Percentiles rank a stretch among this genome's conserved stretches.
These are phyloP conservation scores for Fukomys damarensis DNA, from an alignment of 2,113 vertebrate species.

Conservation along the genomic window DNA sequence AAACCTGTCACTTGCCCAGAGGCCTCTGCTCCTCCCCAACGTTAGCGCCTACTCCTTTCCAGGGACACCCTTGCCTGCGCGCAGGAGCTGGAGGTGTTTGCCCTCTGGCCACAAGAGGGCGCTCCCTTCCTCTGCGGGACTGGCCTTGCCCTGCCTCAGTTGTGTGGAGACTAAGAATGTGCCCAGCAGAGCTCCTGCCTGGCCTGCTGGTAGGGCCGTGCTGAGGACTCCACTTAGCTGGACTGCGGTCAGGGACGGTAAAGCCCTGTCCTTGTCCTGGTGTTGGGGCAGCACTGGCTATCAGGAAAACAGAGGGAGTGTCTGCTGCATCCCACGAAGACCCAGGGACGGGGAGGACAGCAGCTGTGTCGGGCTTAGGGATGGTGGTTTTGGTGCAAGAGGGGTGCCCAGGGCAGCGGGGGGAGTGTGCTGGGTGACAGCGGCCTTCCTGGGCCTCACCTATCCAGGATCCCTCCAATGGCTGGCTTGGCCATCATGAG, in stretches of 20 bases:
- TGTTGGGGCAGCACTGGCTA: accelerated
- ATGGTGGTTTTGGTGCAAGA: too few species aligned
- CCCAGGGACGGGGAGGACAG: too few species aligned
- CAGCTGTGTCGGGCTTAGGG: too few species aligned
- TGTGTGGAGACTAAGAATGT: accelerated
- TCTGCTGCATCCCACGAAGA: too few species aligned
- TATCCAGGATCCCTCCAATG: not conserved
- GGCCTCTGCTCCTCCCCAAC: not conserved
- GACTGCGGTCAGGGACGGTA: not conserved
- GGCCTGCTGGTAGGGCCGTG: not conserved
- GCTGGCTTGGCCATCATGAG: too few species aligned
- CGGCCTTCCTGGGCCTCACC: not conserved
- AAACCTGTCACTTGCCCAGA: slow-evolving; percentile 37
- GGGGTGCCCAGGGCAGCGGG: too few species aligned
- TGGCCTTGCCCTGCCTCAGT: accelerated
- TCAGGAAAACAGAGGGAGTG: not conserved
- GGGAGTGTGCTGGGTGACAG: not conserved
- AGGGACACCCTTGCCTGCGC: slow-evolving; percentile 40
- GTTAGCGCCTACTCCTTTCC: slow-evolving; percentile 23
- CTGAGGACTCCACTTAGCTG: not conserved
- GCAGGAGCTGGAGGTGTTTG: not conserved
- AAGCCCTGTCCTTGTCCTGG: not conserved
- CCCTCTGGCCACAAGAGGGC: not conserved
- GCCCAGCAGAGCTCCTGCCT: not conserved
- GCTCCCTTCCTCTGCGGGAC: not conserved